Percentiles rank a stretch among this genome's conserved stretches.
Conservation (phyloP, 2,888 invertebrate genomes). For the Tetranychus truncatus region DNA sequence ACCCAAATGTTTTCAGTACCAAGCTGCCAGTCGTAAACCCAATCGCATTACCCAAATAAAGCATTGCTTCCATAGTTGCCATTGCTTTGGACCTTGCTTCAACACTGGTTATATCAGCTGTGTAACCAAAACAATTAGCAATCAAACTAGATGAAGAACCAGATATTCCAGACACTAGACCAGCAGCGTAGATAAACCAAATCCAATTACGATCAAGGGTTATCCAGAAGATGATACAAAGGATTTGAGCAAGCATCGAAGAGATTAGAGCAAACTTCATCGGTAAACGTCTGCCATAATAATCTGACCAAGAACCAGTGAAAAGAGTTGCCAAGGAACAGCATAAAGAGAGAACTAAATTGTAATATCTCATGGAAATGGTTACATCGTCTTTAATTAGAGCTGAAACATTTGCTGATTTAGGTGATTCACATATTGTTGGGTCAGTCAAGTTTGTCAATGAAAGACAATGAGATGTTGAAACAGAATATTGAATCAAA, state of each 20-base stretch:
- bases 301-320: slow-evolving; percentile 33
- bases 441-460: slow-evolving; percentile 18
- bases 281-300: slow-evolving; percentile 34
- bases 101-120: slow-evolving; percentile 53
- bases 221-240: slow-evolving; percentile 31
- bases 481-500: slow-evolving; percentile 34
- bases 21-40: slow-evolving; percentile 36
- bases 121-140: slow-evolving; percentile 45
- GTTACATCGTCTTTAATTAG: slow-evolving; percentile 23
- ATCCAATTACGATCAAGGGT: slow-evolving; percentile 26
- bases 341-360: slow-evolving; percentile 30
- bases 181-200: slow-evolving; percentile 30
- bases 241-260: slow-evolving; percentile 30
- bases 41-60: slow-evolving; percentile 60
- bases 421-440: slow-evolving; percentile 23
- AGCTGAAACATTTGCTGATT: slow-evolving; percentile 18
- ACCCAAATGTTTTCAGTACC: not conserved
- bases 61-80: slow-evolving; percentile 59
- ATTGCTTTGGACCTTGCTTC: slow-evolving; percentile 55
- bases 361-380: slow-evolving; percentile 26
- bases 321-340: slow-evolving; percentile 30
- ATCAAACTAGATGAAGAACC: slow-evolving; percentile 35
- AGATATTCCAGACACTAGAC: slow-evolving; percentile 33
- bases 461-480: slow-evolving; percentile 32
- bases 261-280: slow-evolving; percentile 35